These are phyloP conservation scores for Selene dorsalis DNA, from an alignment of 2,797 vertebrate species.

Conservation along the genomic window DNA sequence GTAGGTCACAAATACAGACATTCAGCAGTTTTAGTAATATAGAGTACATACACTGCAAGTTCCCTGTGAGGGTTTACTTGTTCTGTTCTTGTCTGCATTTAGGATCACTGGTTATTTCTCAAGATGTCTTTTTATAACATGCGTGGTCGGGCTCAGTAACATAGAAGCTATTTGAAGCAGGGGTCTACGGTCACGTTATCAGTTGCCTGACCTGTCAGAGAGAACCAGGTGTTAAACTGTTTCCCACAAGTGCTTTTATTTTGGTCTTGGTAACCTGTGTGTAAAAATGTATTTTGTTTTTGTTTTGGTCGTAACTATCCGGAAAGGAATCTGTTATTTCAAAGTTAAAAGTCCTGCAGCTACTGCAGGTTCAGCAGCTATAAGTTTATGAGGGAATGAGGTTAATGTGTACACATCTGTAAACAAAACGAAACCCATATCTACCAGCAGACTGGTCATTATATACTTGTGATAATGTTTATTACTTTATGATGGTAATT, in stretches of 20 bases:
- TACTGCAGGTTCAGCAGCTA: background rate
- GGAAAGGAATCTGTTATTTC: background rate
- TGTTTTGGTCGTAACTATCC: background rate
- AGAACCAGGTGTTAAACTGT: slow-evolving; percentile 64
- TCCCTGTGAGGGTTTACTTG: slow-evolving; percentile 23
- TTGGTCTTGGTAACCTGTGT: slow-evolving; percentile 33
- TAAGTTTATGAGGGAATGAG: background rate
- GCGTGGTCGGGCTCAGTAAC: slow-evolving; percentile 59
- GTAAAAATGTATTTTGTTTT: background rate
- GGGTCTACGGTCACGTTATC: slow-evolving; percentile 67
- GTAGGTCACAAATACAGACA: slow-evolving; percentile 3
- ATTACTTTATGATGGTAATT: background rate
- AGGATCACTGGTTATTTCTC: slow-evolving; percentile 54
- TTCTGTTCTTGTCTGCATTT: slow-evolving; percentile 38
- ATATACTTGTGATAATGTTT: background rate
- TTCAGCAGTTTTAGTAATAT: background rate
- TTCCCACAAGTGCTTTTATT: slow-evolving; percentile 60
- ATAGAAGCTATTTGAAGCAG: slow-evolving; percentile 73
- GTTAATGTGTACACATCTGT: background rate
- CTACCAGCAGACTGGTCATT: background rate
- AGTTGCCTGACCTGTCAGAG: slow-evolving; percentile 62
- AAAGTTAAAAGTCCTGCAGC: background rate
- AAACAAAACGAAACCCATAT: background rate
- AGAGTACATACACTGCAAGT: background rate
- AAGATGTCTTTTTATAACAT: slow-evolving; percentile 69